Evolutionary conservation across 2,113 vertebrate species (phyloP).

Genomic region (Oncorhynchus mykiss): DNA sequence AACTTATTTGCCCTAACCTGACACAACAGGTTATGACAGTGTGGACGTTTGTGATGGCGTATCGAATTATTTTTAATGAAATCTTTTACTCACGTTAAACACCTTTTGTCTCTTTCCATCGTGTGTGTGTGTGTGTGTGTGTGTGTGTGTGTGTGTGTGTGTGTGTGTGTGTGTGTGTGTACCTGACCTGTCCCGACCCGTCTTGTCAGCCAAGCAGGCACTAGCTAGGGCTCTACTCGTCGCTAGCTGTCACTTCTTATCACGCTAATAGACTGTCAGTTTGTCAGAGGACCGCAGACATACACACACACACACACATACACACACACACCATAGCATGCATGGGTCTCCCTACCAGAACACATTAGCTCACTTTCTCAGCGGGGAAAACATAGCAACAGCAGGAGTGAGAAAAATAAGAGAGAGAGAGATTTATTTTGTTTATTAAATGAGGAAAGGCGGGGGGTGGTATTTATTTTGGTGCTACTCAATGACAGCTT

Average conservation of each 20-base stretch:
- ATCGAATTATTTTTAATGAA: too few species aligned
- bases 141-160: too few species aligned
- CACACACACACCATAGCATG: constrained; percentile 27
- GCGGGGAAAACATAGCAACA: neutral
- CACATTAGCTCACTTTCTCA: neutral
- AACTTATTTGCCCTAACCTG: constrained; percentile 29
- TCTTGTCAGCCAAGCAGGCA: constrained; percentile 29
- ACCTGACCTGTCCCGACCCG: constrained; percentile 25
- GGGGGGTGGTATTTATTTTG: too few species aligned
- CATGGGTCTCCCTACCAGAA: neutral
- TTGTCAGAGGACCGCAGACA: neutral
- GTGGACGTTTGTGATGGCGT: neutral
- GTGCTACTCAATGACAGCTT: neutral
- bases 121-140: neutral
- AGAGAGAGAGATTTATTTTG: too few species aligned
- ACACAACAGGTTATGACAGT: constrained; percentile 25
- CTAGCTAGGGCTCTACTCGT: constrained; percentile 24
- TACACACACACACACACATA: constrained; percentile 2
- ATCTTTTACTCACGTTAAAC: neutral
- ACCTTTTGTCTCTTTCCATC: neutral
- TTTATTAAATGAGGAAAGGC: too few species aligned
- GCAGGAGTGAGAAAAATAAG: neutral
- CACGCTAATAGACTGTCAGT: constrained; percentile 44
- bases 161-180: too few species aligned
- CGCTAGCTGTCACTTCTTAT: constrained; percentile 42